Conservation (phyloP, 2,888 invertebrate genomes). For the Brachylomia viminalis region DNA sequence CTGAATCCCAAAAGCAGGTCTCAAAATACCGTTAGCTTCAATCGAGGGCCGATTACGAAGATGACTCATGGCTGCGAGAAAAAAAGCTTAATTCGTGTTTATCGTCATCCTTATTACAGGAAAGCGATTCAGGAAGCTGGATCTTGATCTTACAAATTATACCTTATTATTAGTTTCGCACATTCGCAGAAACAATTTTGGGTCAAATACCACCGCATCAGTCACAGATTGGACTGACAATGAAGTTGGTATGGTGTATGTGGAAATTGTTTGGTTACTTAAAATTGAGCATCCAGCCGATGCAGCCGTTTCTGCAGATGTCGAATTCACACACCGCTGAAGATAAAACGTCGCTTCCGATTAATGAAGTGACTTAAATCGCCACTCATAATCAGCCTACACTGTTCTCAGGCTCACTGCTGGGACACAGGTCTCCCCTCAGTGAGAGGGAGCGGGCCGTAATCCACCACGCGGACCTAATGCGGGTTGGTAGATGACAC, state of each 20-base stretch:
- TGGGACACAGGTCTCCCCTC: not conserved
- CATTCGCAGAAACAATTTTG: not conserved
- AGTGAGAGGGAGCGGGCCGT: not conserved
- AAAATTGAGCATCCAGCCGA: not conserved
- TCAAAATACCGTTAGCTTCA: conserved; percentile 9
- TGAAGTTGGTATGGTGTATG: not conserved
- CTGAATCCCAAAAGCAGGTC: conserved; percentile 6
- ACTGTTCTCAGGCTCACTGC: not conserved
- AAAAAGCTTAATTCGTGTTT: not conserved
- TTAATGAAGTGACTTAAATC: not conserved
- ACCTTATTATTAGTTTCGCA: not conserved
- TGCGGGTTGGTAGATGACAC: not conserved
- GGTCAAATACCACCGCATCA: not conserved
- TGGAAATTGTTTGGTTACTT: not conserved
- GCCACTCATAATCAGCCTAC: not conserved
- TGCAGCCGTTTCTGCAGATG: not conserved
- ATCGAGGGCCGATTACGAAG: conserved; percentile 6
- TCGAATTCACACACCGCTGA: not conserved
- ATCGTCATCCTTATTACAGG: not conserved
- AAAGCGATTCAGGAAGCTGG: not conserved
- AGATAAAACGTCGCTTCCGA: not conserved
- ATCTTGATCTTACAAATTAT: not conserved
- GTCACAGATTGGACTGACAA: not conserved
- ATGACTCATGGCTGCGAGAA: not conserved
- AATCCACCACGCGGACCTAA: not conserved